Evolutionary conservation across 2,797 vertebrate species (phyloP).

Genomic region (Enteromius radiatus): DNA sequence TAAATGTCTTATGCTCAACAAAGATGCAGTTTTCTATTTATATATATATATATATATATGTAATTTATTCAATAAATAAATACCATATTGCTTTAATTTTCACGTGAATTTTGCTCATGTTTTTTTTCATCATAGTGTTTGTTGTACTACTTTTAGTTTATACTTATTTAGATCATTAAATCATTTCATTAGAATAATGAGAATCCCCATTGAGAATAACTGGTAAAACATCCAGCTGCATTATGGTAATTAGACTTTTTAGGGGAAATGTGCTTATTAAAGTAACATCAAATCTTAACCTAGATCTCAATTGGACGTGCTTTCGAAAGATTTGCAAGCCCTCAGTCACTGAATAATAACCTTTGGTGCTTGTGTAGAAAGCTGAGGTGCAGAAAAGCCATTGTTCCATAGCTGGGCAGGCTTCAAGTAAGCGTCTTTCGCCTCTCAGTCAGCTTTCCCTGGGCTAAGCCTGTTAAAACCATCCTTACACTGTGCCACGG

Average conservation of each 20-base stretch:
- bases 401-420: not conserved
- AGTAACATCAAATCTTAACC: not conserved
- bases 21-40: too few relatives aligned
- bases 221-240: constrained; percentile 13
- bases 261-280: not conserved
- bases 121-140: not conserved
- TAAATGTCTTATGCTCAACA: not conserved
- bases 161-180: constrained; percentile 6
- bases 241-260: constrained; percentile 14
- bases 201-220: not conserved
- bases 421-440: constrained; percentile 18
- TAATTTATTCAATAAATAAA: too few relatives aligned
- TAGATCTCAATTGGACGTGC: not conserved
- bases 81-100: not conserved
- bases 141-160: not conserved
- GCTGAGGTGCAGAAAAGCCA: not conserved
- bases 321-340: not conserved
- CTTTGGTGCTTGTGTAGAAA: not conserved
- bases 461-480: constrained; percentile 38
- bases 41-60: too few relatives aligned
- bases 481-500: constrained; percentile 15
- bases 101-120: not conserved
- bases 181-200: not conserved
- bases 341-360: constrained; percentile 1
- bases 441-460: constrained; percentile 15